Evolutionary conservation across 2,113 vertebrate species (phyloP).

Genomic region (Cochlearius cochlearius): DNA sequence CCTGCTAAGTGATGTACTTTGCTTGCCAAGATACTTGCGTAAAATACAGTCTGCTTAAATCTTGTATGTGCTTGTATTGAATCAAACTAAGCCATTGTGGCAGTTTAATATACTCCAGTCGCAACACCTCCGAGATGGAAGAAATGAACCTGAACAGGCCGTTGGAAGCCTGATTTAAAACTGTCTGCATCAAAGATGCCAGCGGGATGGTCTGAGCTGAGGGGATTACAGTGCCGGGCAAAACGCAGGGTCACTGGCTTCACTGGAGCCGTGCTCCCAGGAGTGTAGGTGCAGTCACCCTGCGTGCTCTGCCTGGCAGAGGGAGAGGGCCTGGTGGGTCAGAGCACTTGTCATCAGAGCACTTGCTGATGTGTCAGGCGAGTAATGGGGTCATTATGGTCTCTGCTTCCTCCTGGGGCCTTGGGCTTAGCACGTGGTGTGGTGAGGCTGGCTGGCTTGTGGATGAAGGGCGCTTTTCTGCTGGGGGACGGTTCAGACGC

Average conservation of each 20-base stretch:
- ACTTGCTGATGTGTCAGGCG: neutral
- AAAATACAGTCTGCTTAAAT: conserved; percentile 28
- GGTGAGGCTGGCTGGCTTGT: neutral
- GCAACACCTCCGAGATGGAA: neutral
- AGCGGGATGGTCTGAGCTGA: neutral
- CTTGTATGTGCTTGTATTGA: neutral
- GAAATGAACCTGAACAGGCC: neutral
- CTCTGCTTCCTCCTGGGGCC: neutral
- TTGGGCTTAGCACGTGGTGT: neutral
- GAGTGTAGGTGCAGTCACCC: neutral
- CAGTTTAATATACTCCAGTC: conserved; percentile 30
- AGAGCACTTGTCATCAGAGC: neutral
- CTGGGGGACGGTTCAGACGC: neutral
- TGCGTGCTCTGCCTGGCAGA: neutral
- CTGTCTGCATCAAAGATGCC: neutral
- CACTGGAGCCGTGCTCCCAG: neutral
- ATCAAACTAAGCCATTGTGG: neutral
- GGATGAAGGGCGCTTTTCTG: fast-evolving
- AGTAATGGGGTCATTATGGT: too few relatives aligned
- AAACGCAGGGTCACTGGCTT: fast-evolving
- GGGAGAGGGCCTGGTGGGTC: neutral
- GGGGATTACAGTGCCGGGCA: fast-evolving
- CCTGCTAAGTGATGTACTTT: neutral
- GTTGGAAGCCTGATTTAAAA: neutral
- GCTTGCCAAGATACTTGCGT: neutral